These are phyloP conservation scores for Sturnira hondurensis DNA, from an alignment of 2,113 vertebrate genomes.

Conservation along the genomic window DNA sequence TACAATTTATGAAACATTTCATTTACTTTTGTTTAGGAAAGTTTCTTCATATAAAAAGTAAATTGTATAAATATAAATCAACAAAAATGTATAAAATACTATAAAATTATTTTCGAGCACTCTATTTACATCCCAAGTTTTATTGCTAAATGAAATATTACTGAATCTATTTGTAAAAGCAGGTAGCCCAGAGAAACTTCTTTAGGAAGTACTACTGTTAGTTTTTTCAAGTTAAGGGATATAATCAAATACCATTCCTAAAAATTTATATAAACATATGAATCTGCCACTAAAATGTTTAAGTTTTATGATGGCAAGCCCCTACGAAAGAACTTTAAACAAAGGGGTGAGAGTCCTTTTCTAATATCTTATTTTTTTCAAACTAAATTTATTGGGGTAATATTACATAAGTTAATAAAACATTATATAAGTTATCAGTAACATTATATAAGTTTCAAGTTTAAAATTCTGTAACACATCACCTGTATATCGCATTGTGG, in stretches of 20 bases:
- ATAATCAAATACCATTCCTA: not conserved
- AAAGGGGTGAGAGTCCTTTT: not conserved
- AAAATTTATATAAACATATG: constrained; percentile 35
- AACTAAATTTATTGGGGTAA: not conserved
- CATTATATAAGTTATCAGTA: not conserved
- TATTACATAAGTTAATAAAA: not conserved
- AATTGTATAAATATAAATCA: not conserved
- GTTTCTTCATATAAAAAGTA: constrained; percentile 36
- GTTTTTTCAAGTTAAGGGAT: constrained; percentile 1
- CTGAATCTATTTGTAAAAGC: constrained; percentile 7
- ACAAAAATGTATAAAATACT: not conserved
- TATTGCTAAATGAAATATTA: not conserved
- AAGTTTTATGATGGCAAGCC: not conserved
- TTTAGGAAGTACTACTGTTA: not conserved
- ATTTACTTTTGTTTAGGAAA: constrained; percentile 36
- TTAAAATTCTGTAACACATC: not conserved
- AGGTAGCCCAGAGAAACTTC: not conserved
- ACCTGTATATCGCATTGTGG: not conserved
- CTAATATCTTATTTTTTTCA: not conserved
- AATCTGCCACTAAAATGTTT: not conserved
- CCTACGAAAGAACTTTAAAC: constrained; percentile 7
- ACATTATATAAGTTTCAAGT: not conserved
- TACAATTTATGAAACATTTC: constrained; percentile 2
- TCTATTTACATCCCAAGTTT: not conserved
- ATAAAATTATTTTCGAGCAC: not conserved